Evolutionary conservation across 2,113 vertebrate species (phyloP), one percentile per base, ranked within the genome.

Genomic region (Zapornia atra): DNA sequence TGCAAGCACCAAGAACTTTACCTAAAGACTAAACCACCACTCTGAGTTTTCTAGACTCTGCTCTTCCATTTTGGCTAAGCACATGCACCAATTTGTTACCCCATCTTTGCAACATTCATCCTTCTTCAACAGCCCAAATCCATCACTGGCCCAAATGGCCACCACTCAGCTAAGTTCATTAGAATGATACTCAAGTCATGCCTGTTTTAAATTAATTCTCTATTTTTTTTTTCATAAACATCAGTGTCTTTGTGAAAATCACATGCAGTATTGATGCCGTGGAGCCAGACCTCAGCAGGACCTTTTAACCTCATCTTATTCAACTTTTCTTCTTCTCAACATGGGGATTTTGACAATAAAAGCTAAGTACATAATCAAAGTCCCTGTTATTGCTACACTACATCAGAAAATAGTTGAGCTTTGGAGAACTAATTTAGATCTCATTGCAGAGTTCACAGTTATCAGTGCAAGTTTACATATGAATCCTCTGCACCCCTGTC

Each of bases 251-350:
- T 38, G 34, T 82, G 61, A 64, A 75, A 81, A 78, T 66, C 31
- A 13, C 0, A 0, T 22, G 26, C 13, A 54, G 40, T 17, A 9
- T 42, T 82, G 48, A 38, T 44, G 56, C 5, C 42, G 33, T 2
- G 12, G 36, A 84, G n/a, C 10, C 80, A 88, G 64, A 50, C 9
- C 17, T 29, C 12, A 14, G 10, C 12, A 33, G 1, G 7, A 19
- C 15, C 26, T 81, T 82, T 84, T 15, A 63, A 79, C 7, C 18
- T 75, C 0, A 0, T 51, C 88, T 77, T 28, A 81, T 70, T 86
- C 56, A 34, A 21, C 28, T 81, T 82, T 79, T 60, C 56, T 22
- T 38, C 66, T 92, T 65, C 33, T 78, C 38, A 82, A 71, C 0
- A 1, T 4, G 11, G 11, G 66, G 24, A 84, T 28, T 21, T 51